A percentile compares a stretch with the other conserved stretches of the same genome.
phyloP scores from a whole-genome alignment of 2,113 vertebrate species.

The Grantiella picta region DNA sequence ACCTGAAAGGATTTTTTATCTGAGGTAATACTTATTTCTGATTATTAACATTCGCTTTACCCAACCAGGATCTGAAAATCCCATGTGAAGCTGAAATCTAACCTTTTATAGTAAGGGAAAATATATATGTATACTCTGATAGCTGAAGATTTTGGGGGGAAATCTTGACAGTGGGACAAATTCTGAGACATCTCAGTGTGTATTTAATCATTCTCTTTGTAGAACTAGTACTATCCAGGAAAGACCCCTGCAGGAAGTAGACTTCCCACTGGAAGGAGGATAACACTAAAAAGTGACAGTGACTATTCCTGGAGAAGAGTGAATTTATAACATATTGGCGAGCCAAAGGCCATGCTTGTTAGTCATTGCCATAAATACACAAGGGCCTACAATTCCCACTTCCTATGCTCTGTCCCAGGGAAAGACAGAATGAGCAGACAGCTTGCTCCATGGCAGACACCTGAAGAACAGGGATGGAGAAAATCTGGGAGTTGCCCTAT shows the following conservation, averaged over 20 bases:
- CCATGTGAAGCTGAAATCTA: not conserved
- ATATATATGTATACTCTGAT: not conserved
- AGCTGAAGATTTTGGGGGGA: not conserved
- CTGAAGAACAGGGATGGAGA: not conserved
- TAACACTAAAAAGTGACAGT: not conserved
- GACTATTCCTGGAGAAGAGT: not conserved
- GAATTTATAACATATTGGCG: not conserved
- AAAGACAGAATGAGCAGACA: not conserved
- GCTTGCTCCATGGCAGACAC: not conserved
- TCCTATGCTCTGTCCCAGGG: not conserved
- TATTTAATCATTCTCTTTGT: not conserved
- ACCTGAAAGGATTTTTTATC: not conserved
- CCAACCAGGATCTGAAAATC: not conserved
- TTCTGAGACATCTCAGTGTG: not conserved
- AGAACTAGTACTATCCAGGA: not conserved
- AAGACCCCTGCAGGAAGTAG: not conserved
- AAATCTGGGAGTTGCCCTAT: not conserved
- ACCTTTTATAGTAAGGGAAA: not conserved
- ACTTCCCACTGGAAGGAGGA: not conserved
- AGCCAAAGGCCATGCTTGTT: not conserved
- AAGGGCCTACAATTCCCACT: not conserved
- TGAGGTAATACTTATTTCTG: not conserved
- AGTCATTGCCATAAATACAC: not conserved
- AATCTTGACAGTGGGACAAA: not conserved
- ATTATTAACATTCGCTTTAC: not conserved